Base-by-base conservation (phyloP, 2,113 vertebrate genomes). In the Sisor rabdophorus region DNA sequence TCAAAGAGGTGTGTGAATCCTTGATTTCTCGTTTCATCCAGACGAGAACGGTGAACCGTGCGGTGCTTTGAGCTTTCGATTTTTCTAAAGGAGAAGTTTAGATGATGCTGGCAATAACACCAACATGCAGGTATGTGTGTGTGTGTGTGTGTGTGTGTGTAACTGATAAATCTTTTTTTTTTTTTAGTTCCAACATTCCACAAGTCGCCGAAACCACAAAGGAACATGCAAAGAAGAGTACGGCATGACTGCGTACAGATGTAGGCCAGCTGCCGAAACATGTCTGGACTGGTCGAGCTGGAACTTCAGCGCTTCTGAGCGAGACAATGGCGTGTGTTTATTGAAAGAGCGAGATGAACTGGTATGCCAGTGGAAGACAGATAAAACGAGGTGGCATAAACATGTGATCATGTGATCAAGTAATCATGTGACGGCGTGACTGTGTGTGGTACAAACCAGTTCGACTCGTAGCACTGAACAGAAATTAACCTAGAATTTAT, bases 221-320 rank as follows among this genome's bases (percentile, higher is more conserved):
- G 56, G 28, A 54, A 54, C 16, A 36, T 20, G 9, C 22, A 53
- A 44, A 26, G 52, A 71, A 19, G 44, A 54, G 47, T 30, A 71
- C n/a, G 1, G 52, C 30, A 71, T 44, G 53, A 78, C 28, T 54
- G 68, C 58, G 48, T 36, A 36, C 44, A 13, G 17, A 54, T 54
- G 30, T 24, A 30, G 7, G 64, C n/a, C 54, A 47, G 36, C 64
- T 71, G 54, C 26, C 19, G 20, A 30, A 72, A 56, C 69, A n/a
- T 26, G 76, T 40, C 50, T 56, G 24, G 36, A 69, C 81, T 73
- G 64, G 54, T 52, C 9, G 30, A 12, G 60, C 52, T 40, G 40
- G 68, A 32, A 54, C 40, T 60, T 78, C 11, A 26, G n/a, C 8
- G 6, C 54, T 30, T 71, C 58, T 53, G 16, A 26, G 20, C 9